Evolutionary conservation across 1,140 invertebrate species (phyloP).

Genomic region (Mya arenaria): DNA sequence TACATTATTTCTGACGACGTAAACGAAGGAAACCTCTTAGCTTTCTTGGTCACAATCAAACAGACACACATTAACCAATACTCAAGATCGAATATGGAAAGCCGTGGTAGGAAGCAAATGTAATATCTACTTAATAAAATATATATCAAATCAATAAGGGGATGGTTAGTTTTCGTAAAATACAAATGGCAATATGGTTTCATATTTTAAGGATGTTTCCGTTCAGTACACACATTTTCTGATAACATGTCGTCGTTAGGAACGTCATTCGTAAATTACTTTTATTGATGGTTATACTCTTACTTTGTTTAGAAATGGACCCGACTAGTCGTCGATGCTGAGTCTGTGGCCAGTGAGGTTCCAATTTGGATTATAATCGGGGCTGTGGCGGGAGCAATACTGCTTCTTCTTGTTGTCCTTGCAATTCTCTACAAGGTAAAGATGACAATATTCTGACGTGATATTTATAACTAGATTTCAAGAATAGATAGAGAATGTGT

Average conservation of each 20-base stretch:
- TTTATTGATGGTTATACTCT: not conserved
- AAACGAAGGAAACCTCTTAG: no score
- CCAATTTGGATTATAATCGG: conserved; percentile 49
- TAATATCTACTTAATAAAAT: not conserved
- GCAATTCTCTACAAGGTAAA: conserved; percentile 25
- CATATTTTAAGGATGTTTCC: not conserved
- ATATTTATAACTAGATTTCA: no score
- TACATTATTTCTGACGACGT: not conserved
- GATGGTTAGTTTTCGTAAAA: not conserved
- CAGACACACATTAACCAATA: not conserved
- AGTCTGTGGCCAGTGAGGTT: conserved; percentile 11
- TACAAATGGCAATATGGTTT: not conserved
- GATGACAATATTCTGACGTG: no score
- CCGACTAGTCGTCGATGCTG: conserved; percentile 14
- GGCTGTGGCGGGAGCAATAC: conserved; percentile 27
- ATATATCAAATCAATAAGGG: not conserved
- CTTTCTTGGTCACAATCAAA: no score
- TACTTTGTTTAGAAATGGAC: conserved; percentile 43
- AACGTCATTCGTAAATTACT: not conserved
- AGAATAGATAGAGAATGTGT: no score
- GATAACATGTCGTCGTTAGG: not conserved
- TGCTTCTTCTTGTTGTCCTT: conserved; percentile 7
- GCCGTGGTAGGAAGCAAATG: no score
- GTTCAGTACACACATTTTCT: not conserved
- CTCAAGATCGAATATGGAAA: no score